Conservation (phyloP, 1,140 invertebrate genomes). For the Cotesia chilonis region DNA sequence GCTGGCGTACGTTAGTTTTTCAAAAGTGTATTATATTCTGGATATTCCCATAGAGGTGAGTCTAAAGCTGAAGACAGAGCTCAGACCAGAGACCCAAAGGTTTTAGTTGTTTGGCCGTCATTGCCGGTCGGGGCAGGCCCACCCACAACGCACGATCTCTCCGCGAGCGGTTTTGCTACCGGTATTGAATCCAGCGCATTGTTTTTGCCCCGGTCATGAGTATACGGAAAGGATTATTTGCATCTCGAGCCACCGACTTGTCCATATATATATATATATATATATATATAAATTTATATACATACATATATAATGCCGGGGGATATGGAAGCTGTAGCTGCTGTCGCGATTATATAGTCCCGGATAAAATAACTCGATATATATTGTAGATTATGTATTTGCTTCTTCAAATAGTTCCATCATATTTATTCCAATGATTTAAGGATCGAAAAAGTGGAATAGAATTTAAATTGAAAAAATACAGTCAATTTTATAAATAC, state of each 20-base stretch:
- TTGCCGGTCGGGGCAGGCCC: constrained; percentile 53
- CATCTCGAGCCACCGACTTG: constrained; percentile 44
- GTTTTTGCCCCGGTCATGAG: constrained; percentile 61
- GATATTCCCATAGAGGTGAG: constrained; percentile 56
- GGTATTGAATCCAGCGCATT: constrained; percentile 66
- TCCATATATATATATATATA: constrained; percentile 4
- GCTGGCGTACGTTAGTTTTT: constrained; percentile 44
- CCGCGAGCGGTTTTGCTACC: constrained; percentile 56
- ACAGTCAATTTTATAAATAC: too few relatives aligned
- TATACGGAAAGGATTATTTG: constrained; percentile 59
- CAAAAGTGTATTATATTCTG: constrained; percentile 46
- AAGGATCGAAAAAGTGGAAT: too few relatives aligned
- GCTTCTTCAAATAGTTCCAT: constrained; percentile 12
- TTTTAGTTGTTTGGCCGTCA: constrained; percentile 30
- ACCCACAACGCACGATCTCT: constrained; percentile 65
- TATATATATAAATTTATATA: constrained; percentile 5
- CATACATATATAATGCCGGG: background rate
- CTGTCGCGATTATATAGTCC: constrained; percentile 11
- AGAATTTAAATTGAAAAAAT: too few relatives aligned
- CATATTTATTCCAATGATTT: constrained; percentile 7
- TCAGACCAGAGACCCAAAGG: too few relatives aligned
- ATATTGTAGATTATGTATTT: background rate
- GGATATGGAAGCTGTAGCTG: background rate
- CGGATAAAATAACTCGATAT: constrained; percentile 11
- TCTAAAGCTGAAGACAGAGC: too few relatives aligned